Base-by-base conservation (phyloP, 2,888 invertebrate genomes). In the Dryococelus australis region DNA sequence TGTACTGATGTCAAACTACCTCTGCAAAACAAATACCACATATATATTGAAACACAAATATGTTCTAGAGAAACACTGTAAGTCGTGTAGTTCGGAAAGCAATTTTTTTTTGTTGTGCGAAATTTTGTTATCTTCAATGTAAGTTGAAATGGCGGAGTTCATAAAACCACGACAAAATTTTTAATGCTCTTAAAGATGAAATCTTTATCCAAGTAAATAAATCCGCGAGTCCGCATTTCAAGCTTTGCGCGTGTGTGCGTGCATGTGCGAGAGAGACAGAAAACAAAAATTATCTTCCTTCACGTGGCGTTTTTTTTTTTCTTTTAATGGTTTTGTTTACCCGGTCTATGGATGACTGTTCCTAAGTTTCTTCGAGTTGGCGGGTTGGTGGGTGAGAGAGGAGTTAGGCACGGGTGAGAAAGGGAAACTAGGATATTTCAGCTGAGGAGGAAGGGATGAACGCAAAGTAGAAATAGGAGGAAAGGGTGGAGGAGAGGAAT, bases 311-410 rank as follows among this genome's bases (percentile, higher is more conserved):
- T 65, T 8, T 65, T 65, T 65, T 65, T 24, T 65, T 24, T n/a
- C 65, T 65, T 65, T 65, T 65, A 65, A 65, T 65, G 65, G 65
- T 65, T 65, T 65, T 65, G 65, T 65, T 65, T 65, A 65, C 65
- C 65, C 65, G 65, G n/a, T 5, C 65, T n/a, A 16, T 0, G 65
- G 65, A 65, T 65, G n/a, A n/a, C 65, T 65, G 65, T 65, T 65
- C n/a, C 3, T 65, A 65, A 65, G 65, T 65, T 65, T 65, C 24
- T 24, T n/a, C 8, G 65, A 65, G 65, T 65, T 24, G n/a, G 65
- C 65, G 65, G 65, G 65, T 65, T 16, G 10, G 65, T 65, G 65
- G 65, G n/a, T 16, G 65, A 65, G n/a, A 65, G 65, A 65, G 65
- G n/a, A 20, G n/a, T 20, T n/a, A n/a, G 8, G n/a, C 20, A 24